A percentile compares a stretch with the other conserved stretches of the same genome.
Evolutionary conservation across 2,113 vertebrate genomes (phyloP).

Genomic region (Hypocryptadius cinnamomeus): DNA sequence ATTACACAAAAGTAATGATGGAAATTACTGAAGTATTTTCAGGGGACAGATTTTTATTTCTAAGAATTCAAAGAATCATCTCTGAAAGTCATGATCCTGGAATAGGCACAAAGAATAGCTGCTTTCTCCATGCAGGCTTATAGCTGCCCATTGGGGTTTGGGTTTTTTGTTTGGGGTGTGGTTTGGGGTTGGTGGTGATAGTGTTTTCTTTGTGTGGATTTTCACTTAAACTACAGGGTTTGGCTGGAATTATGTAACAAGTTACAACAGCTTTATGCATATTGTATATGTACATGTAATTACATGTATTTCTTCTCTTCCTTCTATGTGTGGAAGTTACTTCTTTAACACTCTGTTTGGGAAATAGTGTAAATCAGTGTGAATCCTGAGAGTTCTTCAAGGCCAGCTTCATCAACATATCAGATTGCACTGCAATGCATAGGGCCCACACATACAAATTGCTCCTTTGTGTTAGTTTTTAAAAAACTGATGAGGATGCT

Average conservation of each 20-base stretch:
- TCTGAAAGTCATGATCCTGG: neutral
- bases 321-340: fast-evolving
- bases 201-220: neutral
- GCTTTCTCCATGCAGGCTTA: neutral
- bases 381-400: neutral
- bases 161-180: neutral
- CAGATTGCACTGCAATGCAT: fast-evolving
- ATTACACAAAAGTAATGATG: neutral
- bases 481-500: neutral
- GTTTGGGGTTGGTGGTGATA: neutral
- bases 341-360: neutral
- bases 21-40: neutral
- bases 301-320: neutral
- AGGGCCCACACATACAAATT: fast-evolving
- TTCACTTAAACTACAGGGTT: neutral
- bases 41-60: neutral
- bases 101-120: neutral
- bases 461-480: neutral
- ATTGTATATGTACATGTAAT: neutral
- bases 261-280: neutral
- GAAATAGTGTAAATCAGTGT: neutral
- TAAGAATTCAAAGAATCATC: neutral
- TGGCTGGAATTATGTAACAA: neutral
- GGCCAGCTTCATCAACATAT: neutral
- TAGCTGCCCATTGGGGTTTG: neutral